Percentiles rank a stretch among this genome's conserved stretches.
phyloP scores from a whole-genome alignment of 2,113 vertebrate species.

The Tor tambroides region DNA sequence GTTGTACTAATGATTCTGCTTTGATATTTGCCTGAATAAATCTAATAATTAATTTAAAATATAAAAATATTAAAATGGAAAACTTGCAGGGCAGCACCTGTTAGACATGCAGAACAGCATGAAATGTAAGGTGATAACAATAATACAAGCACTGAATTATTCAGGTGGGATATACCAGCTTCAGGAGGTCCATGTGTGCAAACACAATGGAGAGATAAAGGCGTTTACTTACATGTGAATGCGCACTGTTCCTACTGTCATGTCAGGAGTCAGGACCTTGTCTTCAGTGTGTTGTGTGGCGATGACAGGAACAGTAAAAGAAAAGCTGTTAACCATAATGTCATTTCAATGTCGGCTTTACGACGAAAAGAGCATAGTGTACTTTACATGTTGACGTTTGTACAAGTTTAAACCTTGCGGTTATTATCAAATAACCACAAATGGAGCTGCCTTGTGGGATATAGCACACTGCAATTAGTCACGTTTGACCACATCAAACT shows the following conservation, averaged over 20 bases:
- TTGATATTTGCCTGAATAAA: background rate
- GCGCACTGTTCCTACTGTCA: background rate
- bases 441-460: constrained; percentile 4
- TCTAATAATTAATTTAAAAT: constrained; percentile 30
- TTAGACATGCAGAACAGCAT: background rate
- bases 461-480: constrained; percentile 25
- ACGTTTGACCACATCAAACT: constrained; percentile 9
- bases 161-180: constrained; percentile 28
- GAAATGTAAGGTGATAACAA: background rate
- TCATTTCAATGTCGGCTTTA: background rate
- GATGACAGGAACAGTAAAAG: background rate
- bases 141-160: background rate
- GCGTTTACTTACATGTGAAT: background rate
- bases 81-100: constrained; percentile 14
- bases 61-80: background rate
- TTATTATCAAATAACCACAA: constrained; percentile 26
- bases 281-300: background rate
- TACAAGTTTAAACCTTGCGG: constrained; percentile 26
- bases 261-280: constrained; percentile 21
- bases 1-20: background rate
- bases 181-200: background rate
- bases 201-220: background rate
- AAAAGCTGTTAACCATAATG: background rate
- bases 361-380: background rate
- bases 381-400: constrained; percentile 30